Evolutionary conservation across 2,888 invertebrate genomes (phyloP), one percentile per base, ranked within the genome.

Genomic region (Marasmarcha lunaedactyla): DNA sequence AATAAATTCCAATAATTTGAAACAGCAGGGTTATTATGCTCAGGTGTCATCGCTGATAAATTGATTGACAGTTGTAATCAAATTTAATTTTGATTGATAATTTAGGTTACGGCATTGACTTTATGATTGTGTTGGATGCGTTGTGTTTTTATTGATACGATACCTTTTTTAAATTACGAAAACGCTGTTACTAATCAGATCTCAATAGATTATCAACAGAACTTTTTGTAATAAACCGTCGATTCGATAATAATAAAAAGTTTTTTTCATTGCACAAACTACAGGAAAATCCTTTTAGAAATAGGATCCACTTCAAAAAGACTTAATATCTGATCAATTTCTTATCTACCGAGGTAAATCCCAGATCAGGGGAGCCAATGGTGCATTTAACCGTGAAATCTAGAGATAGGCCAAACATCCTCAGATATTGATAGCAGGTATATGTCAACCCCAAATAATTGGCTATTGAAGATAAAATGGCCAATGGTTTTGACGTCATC

Each of bases 351-450:
- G 55, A 59, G 65, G 65, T 64, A 68, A 57, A 61, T 62, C 53
- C 34, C 63, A 67, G 71, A 71, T 68, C 65, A 66, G 60, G 58
- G 54, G 52, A 68, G 47, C 59, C 70, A 79, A 69, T 72, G 68
- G 69, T 71, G 76, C 81, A 65, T 71, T 65, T 74, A 72, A 69
- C 74, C 78, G 78, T 83, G 77, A 81, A 81, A 78, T 74, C 66
- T 65, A 53, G 55, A 71, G 81, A 81, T 81, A 79, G 60, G 63
- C 49, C 55, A 59, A 65, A 65, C 66, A 70, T 68, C 59, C 61
- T 64, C 68, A 65, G 69, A 71, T 71, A 73, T 73, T 71, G 77
- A 79, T 78, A 78, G 67, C 74, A 73, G 69, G 71, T 74, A 74
- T 71, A 59, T 61, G 57, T 47, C 53, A 58, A 57, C 52, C 57